These are phyloP conservation scores for Ennomos fuscantarius DNA, from an alignment of 2,888 invertebrate species.

Conservation along the genomic window DNA sequence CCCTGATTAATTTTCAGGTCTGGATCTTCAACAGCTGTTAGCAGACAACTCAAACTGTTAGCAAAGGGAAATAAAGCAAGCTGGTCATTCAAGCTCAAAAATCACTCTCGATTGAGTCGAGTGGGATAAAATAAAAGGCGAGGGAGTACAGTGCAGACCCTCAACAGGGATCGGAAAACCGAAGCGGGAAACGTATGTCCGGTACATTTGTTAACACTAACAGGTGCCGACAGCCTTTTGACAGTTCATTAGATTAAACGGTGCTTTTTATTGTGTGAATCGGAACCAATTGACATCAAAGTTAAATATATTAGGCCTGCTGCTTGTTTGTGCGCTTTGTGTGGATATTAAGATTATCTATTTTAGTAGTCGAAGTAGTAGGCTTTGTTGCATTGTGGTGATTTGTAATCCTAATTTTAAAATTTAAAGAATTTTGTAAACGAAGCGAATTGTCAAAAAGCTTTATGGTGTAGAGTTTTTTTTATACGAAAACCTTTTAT, in stretches of 20 bases:
- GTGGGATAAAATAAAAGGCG: constrained; percentile 83
- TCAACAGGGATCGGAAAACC: constrained; percentile 59
- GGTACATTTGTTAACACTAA: constrained; percentile 81
- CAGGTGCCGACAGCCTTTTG: constrained; percentile 77
- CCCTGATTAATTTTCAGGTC: constrained; percentile 74
- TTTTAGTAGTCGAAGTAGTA: too few species aligned
- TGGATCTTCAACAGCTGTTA: constrained; percentile 79
- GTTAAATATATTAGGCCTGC: constrained; percentile 37
- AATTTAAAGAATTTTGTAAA: constrained; percentile 17
- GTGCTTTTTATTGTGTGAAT: constrained; percentile 59
- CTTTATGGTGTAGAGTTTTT: constrained; percentile 42
- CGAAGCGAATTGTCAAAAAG: constrained; percentile 52
- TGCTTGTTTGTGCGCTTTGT: constrained; percentile 19
- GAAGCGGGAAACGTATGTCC: constrained; percentile 80
- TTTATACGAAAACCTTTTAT: background rate
- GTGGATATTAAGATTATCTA: background rate
- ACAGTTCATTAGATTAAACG: constrained; percentile 80
- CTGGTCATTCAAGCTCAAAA: constrained; percentile 83
- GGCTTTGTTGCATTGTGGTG: background rate
- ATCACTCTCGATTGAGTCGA: constrained; percentile 82
- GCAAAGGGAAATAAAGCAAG: constrained; percentile 79
- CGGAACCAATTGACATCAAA: constrained; percentile 29
- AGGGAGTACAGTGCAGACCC: constrained; percentile 68
- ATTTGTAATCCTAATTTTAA: background rate
- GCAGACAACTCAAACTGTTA: constrained; percentile 80